phyloP scores from a whole-genome alignment of 2,888 invertebrate genomes.

The Tuberolachnus salignus region DNA sequence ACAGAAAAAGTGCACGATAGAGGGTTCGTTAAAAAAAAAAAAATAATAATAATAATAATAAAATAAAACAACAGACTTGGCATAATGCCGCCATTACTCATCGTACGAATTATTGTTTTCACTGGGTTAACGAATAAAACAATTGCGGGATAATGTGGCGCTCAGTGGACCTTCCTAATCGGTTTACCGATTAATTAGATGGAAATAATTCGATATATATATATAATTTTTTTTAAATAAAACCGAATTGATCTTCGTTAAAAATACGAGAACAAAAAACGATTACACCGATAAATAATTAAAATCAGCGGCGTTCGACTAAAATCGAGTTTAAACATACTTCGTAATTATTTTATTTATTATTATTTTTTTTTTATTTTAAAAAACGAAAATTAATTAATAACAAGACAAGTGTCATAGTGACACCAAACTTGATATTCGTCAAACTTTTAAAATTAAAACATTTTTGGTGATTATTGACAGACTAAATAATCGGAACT shows the following conservation, averaged over 20 bases:
- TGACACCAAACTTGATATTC: no score
- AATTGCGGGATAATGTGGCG: conserved; percentile 5
- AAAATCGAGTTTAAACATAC: no score
- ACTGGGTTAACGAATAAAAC: conserved; percentile 24
- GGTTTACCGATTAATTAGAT: conserved; percentile 19
- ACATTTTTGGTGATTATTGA: no score
- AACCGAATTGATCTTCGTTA: background rate
- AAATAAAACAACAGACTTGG: conserved; percentile 44
- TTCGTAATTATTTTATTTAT: no score
- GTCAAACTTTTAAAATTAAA: no score
- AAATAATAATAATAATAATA: no score
- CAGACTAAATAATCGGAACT: no score
- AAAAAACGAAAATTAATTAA: no score
- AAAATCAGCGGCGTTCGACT: no score
- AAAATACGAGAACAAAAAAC: background rate
- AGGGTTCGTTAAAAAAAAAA: conserved; percentile 8
- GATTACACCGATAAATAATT: background rate
- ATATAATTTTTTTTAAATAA: background rate
- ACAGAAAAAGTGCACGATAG: conserved; percentile 5
- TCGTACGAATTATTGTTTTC: conserved; percentile 34
- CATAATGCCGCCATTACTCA: conserved; percentile 44
- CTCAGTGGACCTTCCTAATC: conserved; percentile 28
- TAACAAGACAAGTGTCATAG: no score
- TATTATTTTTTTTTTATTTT: no score
- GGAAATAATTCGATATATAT: conserved; percentile 22